Base-by-base conservation (phyloP, 2,888 invertebrate genomes). In the Gari tellinella region DNA sequence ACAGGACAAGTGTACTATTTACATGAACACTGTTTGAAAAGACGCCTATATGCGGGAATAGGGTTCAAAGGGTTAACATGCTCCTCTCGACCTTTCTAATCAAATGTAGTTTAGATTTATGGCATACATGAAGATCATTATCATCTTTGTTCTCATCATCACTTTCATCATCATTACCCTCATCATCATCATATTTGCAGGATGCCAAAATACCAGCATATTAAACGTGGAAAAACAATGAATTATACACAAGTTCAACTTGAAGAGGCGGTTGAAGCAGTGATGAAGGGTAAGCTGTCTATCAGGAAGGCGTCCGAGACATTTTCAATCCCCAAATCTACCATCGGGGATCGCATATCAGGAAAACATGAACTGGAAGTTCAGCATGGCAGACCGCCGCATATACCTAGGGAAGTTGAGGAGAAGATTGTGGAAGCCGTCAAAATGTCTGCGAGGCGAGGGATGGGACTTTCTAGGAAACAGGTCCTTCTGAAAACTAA, bases 251-350 rank as follows among this genome's bases (percentile, higher is more conserved):
- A 15, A 15, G 10, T 14, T 52, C 15, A 17, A 17, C 52, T 52
- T 26, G 25, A 7, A 26, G 15, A 52, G 3, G 52, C 52, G 21
- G 25, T 26, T 2, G 17, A 10, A 52, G 21, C 52, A 17, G 52
- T 52, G 2, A 25, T 26, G 31, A 15, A 52, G 12, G 52, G 52
- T 3, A n/a, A n/a, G n/a, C 25, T 52, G 52, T 52, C 52, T 17
- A 52, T 52, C 31, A 19, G 25, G 3, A 19, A 52, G 25, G 52
- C 52, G 23, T 5, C 25, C 21, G 52, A 26, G 25, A 3, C 23
- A 15, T 52, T 52, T 15, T 26, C 15, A 14, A 23, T 52, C 15
- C 52, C 52, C 21, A 25, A 26, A 4, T 52, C 52, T 17, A 48
- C 48, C 5, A 48, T 48, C 14, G 48, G 48, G 4, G 48, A 48